A percentile compares a stretch with the other conserved stretches of the same genome.
These are phyloP conservation scores for Chaetogeoica ovagalla DNA, from an alignment of 2,888 invertebrate species.

Conservation along the genomic window DNA sequence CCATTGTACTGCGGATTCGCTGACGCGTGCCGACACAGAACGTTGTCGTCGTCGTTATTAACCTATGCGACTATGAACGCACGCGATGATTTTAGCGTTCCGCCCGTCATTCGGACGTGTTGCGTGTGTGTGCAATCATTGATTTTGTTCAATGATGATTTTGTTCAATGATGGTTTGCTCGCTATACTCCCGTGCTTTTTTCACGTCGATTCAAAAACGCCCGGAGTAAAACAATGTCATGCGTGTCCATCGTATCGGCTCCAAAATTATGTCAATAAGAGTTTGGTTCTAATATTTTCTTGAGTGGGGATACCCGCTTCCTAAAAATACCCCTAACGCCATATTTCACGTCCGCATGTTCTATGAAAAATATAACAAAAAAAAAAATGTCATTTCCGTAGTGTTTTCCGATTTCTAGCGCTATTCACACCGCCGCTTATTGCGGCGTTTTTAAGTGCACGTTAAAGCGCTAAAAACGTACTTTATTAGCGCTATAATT, in stretches of 20 bases:
- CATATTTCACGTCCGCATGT: background rate
- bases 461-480: background rate
- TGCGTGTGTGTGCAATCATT: background rate
- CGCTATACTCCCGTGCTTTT: background rate
- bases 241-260: background rate
- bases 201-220: background rate
- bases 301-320: background rate
- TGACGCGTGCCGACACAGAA: background rate
- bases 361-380: background rate
- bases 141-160: too few species aligned
- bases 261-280: background rate
- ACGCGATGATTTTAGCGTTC: background rate
- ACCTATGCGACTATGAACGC: background rate
- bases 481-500: conserved; percentile 6
- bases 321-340: background rate
- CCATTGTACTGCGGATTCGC: background rate
- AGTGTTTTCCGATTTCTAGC: conserved; percentile 10
- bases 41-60: background rate
- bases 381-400: conserved; percentile 1
- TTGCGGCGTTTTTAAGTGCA: background rate
- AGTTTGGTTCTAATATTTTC: background rate
- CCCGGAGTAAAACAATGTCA: background rate
- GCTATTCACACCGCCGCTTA: conserved; percentile 7
- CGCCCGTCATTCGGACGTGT: background rate
- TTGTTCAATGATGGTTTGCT: background rate